Evolutionary conservation across 1,140 invertebrate species (phyloP).

Genomic region (Habropoda laboriosa): DNA sequence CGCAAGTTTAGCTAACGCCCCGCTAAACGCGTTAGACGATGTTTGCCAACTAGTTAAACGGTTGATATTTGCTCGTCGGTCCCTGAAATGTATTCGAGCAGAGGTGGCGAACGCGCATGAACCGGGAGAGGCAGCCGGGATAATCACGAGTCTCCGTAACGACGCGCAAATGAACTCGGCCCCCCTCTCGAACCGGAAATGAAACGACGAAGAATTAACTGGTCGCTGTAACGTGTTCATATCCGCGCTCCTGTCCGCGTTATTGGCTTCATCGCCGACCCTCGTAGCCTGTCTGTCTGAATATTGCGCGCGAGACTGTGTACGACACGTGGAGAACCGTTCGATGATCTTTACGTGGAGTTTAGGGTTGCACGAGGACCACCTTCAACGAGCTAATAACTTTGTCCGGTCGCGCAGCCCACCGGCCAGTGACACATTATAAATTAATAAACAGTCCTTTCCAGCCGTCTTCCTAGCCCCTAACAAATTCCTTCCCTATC

Average conservation of each 20-base stretch:
- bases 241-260: background rate
- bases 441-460: no score
- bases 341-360: background rate
- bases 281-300: background rate
- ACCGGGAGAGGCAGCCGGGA: background rate
- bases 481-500: no score
- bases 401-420: no score
- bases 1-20: slow-evolving; percentile 23
- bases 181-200: slow-evolving; percentile 17
- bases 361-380: no score
- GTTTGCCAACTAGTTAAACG: slow-evolving; percentile 64
- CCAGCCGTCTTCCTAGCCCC: no score
- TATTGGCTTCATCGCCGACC: slow-evolving; percentile 13
- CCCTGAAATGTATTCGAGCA: slow-evolving; percentile 51
- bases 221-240: slow-evolving; percentile 2
- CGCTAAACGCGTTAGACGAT: slow-evolving; percentile 55
- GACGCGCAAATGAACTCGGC: slow-evolving; percentile 51
- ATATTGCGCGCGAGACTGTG: background rate
- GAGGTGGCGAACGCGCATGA: background rate
- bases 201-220: slow-evolving; percentile 53
- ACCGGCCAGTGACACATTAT: no score
- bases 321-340: no score
- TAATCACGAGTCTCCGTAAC: slow-evolving; percentile 52
- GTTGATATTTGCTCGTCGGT: slow-evolving; percentile 47
- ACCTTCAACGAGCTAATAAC: no score